These are phyloP conservation scores for Oscheius onirici DNA, from an alignment of 2,888 invertebrate genomes.

Conservation along the genomic window DNA sequence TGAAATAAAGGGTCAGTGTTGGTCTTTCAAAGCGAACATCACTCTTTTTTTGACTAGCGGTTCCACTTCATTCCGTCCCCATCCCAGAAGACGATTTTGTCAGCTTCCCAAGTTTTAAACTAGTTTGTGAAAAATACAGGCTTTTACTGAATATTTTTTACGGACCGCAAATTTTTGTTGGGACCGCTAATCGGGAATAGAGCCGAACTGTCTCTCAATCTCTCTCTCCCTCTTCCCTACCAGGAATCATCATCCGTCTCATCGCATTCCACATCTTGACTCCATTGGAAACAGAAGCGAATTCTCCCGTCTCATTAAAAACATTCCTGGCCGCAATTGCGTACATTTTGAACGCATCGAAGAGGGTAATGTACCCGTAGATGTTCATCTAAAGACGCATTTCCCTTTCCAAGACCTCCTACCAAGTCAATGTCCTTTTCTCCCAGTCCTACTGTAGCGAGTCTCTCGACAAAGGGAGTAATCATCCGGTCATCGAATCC, in stretches of 20 bases:
- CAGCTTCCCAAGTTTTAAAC: too few relatives aligned
- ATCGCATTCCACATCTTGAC: constrained; percentile 62
- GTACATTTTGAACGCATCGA: constrained; percentile 51
- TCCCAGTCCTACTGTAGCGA: constrained; percentile 34
- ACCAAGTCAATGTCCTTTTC: constrained; percentile 43
- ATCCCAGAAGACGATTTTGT: too few relatives aligned
- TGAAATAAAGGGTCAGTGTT: too few relatives aligned
- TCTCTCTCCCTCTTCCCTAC: too few relatives aligned
- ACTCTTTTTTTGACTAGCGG: too few relatives aligned
- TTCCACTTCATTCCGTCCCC: too few relatives aligned
- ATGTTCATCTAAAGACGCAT: constrained; percentile 28
- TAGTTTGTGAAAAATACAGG: too few relatives aligned
- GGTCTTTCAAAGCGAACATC: too few relatives aligned
- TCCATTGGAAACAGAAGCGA: constrained; percentile 48
- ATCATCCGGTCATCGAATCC: constrained; percentile 51
- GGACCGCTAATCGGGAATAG: too few relatives aligned
- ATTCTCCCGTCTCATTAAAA: constrained; percentile 40
- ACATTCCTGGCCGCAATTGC: constrained; percentile 54
- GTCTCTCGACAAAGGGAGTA: constrained; percentile 45
- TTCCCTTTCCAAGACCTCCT: not conserved
- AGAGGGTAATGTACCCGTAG: constrained; percentile 44
- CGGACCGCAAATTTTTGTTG: too few relatives aligned
- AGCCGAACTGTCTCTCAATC: too few relatives aligned
- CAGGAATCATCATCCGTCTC: constrained; percentile 56
- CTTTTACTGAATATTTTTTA: too few relatives aligned